Evolutionary conservation across 2,888 invertebrate genomes (phyloP).

Genomic region (Standfussiana lucernea): DNA sequence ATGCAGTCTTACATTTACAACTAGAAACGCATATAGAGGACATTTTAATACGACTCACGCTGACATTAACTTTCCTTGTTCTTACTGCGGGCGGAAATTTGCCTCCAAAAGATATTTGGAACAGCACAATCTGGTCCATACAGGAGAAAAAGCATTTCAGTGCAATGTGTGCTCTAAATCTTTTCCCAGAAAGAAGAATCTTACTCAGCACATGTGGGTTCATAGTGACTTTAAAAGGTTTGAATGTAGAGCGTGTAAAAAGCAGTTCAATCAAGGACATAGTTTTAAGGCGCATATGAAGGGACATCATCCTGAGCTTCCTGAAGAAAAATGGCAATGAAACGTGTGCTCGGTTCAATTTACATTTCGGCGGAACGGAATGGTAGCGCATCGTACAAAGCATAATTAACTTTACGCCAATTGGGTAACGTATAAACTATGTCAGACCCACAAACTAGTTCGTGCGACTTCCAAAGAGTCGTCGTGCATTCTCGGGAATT

Average conservation of each 20-base stretch:
- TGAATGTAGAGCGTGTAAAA: conserved; percentile 82
- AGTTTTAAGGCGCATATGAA: conserved; percentile 85
- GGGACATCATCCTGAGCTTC: conserved; percentile 80
- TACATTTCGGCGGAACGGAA: background rate
- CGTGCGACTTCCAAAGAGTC: background rate
- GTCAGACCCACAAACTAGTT: background rate
- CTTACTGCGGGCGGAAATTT: conserved; percentile 81
- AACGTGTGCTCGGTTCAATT: background rate
- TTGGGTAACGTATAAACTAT: background rate
- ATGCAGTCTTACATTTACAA: conserved; percentile 77
- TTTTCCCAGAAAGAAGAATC: conserved; percentile 83
- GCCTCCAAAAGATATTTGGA: conserved; percentile 78
- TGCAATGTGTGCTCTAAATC: conserved; percentile 87
- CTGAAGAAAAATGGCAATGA: conserved; percentile 44
- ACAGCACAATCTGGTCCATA: conserved; percentile 89
- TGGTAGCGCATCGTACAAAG: background rate
- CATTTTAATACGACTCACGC: conserved; percentile 83
- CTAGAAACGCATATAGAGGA: conserved; percentile 77
- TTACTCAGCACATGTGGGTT: conserved; percentile 85
- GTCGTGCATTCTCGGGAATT: background rate
- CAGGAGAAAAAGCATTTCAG: conserved; percentile 85
- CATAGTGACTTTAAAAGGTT: conserved; percentile 85
- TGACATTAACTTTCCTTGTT: conserved; percentile 80
- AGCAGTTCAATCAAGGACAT: conserved; percentile 84
- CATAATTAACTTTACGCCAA: background rate